Conservation (phyloP, 2,113 vertebrate species). For the Platycercus adscitus region DNA sequence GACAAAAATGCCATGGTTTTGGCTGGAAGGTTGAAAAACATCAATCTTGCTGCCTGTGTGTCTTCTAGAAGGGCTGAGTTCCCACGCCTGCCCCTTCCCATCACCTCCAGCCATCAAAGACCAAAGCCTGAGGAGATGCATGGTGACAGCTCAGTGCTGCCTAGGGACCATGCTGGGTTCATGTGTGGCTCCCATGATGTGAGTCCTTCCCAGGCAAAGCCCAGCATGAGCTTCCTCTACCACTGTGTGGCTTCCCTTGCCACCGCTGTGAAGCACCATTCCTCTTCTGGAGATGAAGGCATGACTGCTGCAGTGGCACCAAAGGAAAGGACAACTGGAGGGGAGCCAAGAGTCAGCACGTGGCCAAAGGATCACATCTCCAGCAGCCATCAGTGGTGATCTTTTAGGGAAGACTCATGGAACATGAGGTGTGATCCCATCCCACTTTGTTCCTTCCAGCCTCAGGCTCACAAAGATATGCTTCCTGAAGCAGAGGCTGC, state of each 20-base stretch:
- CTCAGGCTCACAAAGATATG: accelerated
- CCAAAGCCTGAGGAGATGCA: background rate
- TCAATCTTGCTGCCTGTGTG: background rate
- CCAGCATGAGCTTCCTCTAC: background rate
- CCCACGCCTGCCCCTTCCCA: background rate
- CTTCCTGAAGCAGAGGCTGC: background rate
- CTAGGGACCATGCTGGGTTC: background rate
- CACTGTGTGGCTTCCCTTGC: background rate
- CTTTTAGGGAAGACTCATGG: background rate
- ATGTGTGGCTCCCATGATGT: background rate
- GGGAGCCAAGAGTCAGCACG: background rate
- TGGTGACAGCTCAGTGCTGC: background rate
- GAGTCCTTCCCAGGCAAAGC: background rate
- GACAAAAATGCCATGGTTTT: background rate
- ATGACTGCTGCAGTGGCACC: background rate
- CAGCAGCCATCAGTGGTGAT: background rate
- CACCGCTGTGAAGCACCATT: accelerated
- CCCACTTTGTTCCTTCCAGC: background rate
- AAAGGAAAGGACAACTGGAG: background rate
- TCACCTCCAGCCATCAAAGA: background rate
- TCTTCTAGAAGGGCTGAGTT: background rate
- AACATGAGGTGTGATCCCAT: background rate
- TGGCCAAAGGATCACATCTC: background rate
- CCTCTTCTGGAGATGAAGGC: background rate
- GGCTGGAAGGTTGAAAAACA: background rate